Evolutionary conservation across 2,888 invertebrate species (phyloP).

Genomic region (Lumbricus terrestris): DNA sequence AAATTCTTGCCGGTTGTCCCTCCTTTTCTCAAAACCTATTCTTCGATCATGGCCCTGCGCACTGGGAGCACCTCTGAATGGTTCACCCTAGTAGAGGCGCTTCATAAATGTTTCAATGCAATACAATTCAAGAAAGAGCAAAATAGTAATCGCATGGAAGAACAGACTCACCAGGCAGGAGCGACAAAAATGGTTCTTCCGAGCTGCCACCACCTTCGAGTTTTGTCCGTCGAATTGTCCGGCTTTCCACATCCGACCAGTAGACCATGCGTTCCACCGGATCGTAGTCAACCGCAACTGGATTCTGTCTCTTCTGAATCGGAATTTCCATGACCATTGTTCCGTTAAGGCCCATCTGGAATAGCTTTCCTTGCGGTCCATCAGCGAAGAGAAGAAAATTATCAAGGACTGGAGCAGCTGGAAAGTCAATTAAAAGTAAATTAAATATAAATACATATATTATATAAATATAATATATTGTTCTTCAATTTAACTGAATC

Average conservation of each 20-base stretch:
- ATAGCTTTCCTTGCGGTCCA: conserved; percentile 26
- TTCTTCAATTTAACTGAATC: not conserved
- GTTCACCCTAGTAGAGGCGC: no score
- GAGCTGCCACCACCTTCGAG: conserved; percentile 16
- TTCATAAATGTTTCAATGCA: no score
- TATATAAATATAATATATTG: not conserved
- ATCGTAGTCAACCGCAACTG: conserved; percentile 26
- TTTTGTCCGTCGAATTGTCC: conserved; percentile 20
- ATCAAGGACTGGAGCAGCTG: conserved; percentile 22
- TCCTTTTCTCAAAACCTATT: no score
- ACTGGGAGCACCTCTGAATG: no score
- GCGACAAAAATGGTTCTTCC: conserved; percentile 15
- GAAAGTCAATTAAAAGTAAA: not conserved
- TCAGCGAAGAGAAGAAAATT: conserved; percentile 32
- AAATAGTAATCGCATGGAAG: not conserved
- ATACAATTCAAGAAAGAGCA: not conserved
- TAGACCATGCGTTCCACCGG: conserved; percentile 24
- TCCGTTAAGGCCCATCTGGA: conserved; percentile 30
- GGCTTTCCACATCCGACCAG: conserved; percentile 31
- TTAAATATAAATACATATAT: not conserved
- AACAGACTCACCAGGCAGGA: conserved; percentile 6
- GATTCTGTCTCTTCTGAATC: conserved; percentile 15
- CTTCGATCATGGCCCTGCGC: no score
- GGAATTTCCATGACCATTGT: conserved; percentile 23
- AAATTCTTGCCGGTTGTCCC: no score